These are phyloP conservation scores for Sepioteuthis lessoniana DNA, from an alignment of 2,888 invertebrate species.

Conservation along the genomic window DNA sequence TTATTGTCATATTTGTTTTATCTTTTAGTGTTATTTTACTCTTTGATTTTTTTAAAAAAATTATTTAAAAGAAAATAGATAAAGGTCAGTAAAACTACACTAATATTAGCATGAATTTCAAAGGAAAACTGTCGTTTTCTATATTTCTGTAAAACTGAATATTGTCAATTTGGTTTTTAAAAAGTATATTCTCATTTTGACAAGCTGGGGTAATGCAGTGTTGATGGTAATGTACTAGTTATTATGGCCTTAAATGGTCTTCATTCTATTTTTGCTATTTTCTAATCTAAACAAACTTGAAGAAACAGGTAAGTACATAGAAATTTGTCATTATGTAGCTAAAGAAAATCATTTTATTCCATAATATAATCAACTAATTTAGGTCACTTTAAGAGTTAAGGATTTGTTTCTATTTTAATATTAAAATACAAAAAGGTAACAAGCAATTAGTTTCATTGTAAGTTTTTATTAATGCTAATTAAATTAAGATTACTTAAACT, in stretches of 20 bases:
- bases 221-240: not conserved
- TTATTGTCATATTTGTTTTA: not conserved
- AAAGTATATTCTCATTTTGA: not conserved
- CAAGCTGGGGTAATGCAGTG: not conserved
- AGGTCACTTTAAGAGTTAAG: not conserved
- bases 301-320: conserved; percentile 8
- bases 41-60: not conserved
- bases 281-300: not conserved
- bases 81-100: not conserved
- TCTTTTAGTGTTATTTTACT: not conserved
- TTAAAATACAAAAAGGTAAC: not conserved
- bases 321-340: not conserved
- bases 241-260: not conserved
- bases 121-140: not conserved
- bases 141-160: not conserved
- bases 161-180: not conserved
- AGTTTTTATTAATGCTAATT: not conserved
- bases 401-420: not conserved
- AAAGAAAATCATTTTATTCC: not conserved
- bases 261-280: not conserved
- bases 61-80: not conserved
- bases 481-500: not conserved
- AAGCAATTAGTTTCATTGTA: not conserved
- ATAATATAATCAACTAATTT: not conserved
- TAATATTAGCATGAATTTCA: conserved; percentile 7